Base-by-base conservation (phyloP, 2,797 vertebrate genomes). In the Neosalanx taihuensis region DNA sequence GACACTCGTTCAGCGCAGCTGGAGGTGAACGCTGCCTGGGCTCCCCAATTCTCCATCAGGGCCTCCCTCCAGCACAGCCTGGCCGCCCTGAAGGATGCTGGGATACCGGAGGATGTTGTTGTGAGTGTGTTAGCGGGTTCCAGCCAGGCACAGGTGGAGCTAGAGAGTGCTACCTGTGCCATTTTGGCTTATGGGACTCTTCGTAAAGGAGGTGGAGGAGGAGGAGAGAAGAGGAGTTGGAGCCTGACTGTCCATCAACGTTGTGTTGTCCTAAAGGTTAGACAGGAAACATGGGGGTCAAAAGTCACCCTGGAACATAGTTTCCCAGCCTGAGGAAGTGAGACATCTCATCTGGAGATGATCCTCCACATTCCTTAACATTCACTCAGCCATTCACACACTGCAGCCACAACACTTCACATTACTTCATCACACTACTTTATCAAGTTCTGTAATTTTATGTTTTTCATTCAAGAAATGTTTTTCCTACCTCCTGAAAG, bases 191-290 rank as follows among this genome's bases (percentile, higher is more conserved):
- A 76, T 26, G 79, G 80, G 29, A 79, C 64, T 49, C 80, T 79
- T 53, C 65, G 49, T 17, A 67, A 31, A 23, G 20, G 72, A 53
- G 15, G 41, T 5, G 41, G 13, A 23, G 20, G 72, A 67, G 68
- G 26, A 75, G 70, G 7, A 5, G 41, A 75, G 57, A 84, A 64
- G 72, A 82, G 20, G 56, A 66, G 61, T 53, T 90, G 88, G 90
- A 81, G 7, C 10, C 3, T 88, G 64, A 77, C 73, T 10, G 51
- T 78, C 69, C 80, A 30, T 41, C 86, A 87, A 68, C 77, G 30
- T 66, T 89, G 89, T 80, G 75, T 72, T 61, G 57, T 71, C 67
- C 67, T 91, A 67, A 88, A 90, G 90, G 89, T 92, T 69, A 89
- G 89, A 84, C 31, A 75, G 86, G 88, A 89, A 91, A 89, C 87